Evolutionary conservation across 1,140 invertebrate species (phyloP).

Genomic region (Steinernema feltiae): DNA sequence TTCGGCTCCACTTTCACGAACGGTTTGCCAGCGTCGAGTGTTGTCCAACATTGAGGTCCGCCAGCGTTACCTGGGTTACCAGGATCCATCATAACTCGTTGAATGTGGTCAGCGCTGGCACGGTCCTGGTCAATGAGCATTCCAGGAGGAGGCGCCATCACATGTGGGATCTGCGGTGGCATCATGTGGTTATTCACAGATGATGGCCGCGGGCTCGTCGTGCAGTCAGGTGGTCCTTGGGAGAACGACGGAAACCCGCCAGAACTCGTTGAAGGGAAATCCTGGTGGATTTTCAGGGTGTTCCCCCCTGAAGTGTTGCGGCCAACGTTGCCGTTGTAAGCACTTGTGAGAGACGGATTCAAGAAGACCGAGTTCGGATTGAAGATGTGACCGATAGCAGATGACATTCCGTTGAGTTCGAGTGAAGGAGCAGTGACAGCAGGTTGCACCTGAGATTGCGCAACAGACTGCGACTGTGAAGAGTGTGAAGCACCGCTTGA

Average conservation of each 20-base stretch:
- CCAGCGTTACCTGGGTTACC: constrained; percentile 5
- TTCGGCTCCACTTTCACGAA: constrained; percentile 53
- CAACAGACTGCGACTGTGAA: neutral
- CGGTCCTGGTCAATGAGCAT: constrained; percentile 13
- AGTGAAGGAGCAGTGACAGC: neutral
- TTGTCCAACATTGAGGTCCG: constrained; percentile 30
- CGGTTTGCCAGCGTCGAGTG: constrained; percentile 19
- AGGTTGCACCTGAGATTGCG: no score
- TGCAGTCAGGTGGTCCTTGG: constrained; percentile 16
- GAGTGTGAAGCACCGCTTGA: neutral
- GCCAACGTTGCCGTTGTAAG: constrained; percentile 12
- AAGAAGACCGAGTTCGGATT: neutral
- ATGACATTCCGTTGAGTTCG: constrained; percentile 23
- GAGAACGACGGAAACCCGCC: neutral
- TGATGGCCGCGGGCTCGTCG: neutral
- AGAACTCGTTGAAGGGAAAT: neutral
- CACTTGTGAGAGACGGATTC: neutral
- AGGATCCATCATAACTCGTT: neutral
- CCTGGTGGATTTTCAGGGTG: neutral
- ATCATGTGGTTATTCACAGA: constrained; percentile 16
- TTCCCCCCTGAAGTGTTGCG: neutral
- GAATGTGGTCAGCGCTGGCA: constrained; percentile 22
- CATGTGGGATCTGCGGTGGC: neutral
- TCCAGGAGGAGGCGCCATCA: constrained; percentile 18
- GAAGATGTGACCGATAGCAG: constrained; percentile 8